Evolutionary conservation across 92 coral and sea anemone genomes (phyloP).

Genomic region (Desmophyllum pertusum): DNA sequence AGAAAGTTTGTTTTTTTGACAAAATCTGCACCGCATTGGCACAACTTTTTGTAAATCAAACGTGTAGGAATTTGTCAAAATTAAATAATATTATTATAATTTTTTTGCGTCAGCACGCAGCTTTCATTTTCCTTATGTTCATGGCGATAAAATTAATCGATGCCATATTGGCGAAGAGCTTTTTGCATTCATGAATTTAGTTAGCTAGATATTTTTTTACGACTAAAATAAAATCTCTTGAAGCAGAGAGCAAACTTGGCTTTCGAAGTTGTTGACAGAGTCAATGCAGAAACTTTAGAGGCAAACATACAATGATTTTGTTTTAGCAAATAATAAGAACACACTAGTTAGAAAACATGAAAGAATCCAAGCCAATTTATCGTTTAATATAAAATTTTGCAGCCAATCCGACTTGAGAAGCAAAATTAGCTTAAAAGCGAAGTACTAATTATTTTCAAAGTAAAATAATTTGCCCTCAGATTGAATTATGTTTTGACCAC

Average conservation of each 20-base stretch:
- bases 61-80: constrained; percentile 14
- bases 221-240: not conserved
- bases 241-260: constrained; percentile 16
- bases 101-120: constrained; percentile 22
- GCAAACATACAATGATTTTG: not conserved
- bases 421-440: constrained; percentile 22
- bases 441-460: constrained; percentile 42
- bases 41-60: constrained; percentile 1
- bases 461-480: constrained; percentile 13
- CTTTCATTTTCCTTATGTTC: constrained; percentile 30
- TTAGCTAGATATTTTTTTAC: not conserved
- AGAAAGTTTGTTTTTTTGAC: not conserved
- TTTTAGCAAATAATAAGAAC: constrained; percentile 4
- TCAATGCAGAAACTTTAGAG: constrained; percentile 1
- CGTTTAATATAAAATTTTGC: not conserved
- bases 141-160: constrained; percentile 22
- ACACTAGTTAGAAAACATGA: constrained; percentile 21
- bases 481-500: constrained; percentile 29
- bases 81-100: not conserved
- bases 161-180: constrained; percentile 14
- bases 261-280: constrained; percentile 30
- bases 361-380: constrained; percentile 1
- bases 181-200: constrained; percentile 38
- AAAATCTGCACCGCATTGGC: not conserved
- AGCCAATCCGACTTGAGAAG: constrained; percentile 23